Evolutionary conservation across 2,888 invertebrate species (phyloP).

Genomic region (Pegoplata infirma): DNA sequence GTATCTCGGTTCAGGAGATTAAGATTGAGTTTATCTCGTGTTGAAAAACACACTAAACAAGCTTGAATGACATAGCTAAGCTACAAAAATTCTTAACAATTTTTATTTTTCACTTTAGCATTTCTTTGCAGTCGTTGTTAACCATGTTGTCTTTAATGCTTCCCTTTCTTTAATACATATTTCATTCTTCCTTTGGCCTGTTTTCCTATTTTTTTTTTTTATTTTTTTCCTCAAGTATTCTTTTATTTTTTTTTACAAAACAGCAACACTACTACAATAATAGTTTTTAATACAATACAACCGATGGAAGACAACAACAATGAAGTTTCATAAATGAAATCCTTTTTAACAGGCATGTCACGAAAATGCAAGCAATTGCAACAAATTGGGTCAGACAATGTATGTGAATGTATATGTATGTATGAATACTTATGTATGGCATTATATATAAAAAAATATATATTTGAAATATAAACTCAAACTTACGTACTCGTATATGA

Average conservation of each 20-base stretch:
- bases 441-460: too few relatives aligned
- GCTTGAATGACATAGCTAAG: too few relatives aligned
- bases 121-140: too few relatives aligned
- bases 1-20: too few relatives aligned
- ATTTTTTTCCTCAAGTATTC: background rate
- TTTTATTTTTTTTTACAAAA: background rate
- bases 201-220: background rate
- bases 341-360: slow-evolving; percentile 41
- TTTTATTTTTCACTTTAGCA: too few relatives aligned
- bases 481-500: too few relatives aligned
- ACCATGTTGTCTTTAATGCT: background rate
- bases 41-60: too few relatives aligned
- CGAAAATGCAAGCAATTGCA: slow-evolving; percentile 45
- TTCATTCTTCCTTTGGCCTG: background rate
- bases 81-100: too few relatives aligned
- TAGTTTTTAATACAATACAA: background rate
- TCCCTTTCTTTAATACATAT: background rate
- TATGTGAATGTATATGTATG: background rate
- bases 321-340: slow-evolving; percentile 29
- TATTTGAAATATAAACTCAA: too few relatives aligned
- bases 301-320: slow-evolving; percentile 17
- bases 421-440: background rate
- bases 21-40: too few relatives aligned
- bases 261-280: background rate
- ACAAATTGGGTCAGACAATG: slow-evolving; percentile 47